These are phyloP conservation scores for Matsumurasca onukii DNA, from an alignment of 1,140 invertebrate species.

Conservation along the genomic window DNA sequence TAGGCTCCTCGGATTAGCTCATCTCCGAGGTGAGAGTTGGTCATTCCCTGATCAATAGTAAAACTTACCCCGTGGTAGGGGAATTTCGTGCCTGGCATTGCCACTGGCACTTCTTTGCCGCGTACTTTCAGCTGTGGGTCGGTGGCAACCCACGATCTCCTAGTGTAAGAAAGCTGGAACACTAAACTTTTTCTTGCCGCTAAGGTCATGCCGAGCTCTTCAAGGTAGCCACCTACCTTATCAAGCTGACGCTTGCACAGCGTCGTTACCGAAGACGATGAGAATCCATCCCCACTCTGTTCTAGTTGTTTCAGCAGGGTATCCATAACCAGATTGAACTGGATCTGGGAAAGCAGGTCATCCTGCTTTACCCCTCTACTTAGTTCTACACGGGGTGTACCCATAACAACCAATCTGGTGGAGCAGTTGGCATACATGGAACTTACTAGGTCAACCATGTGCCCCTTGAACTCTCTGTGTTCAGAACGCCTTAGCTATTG, in stretches of 20 bases:
- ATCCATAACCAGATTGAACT: neutral
- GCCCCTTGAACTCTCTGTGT: neutral
- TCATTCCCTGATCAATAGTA: neutral
- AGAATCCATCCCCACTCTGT: neutral
- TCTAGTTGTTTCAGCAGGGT: neutral
- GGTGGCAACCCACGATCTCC: neutral
- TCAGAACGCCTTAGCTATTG: neutral
- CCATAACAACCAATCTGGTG: neutral
- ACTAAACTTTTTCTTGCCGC: neutral
- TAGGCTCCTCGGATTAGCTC: no score
- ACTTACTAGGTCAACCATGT: neutral
- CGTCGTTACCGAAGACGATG: neutral
- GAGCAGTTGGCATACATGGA: neutral
- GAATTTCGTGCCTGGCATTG: neutral
- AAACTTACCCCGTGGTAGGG: neutral
- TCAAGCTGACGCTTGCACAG: neutral
- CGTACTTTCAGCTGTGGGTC: no score
- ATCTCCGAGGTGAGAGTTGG: no score
- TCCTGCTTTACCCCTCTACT: neutral
- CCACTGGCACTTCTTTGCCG: neutral
- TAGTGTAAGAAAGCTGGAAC: neutral
- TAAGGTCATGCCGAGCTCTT: conserved; percentile 11
- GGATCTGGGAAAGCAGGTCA: neutral
- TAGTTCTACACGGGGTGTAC: neutral
- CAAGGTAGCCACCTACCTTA: neutral